Evolutionary conservation across 2,797 vertebrate species (phyloP).

Genomic region (Lepus townsendii): DNA sequence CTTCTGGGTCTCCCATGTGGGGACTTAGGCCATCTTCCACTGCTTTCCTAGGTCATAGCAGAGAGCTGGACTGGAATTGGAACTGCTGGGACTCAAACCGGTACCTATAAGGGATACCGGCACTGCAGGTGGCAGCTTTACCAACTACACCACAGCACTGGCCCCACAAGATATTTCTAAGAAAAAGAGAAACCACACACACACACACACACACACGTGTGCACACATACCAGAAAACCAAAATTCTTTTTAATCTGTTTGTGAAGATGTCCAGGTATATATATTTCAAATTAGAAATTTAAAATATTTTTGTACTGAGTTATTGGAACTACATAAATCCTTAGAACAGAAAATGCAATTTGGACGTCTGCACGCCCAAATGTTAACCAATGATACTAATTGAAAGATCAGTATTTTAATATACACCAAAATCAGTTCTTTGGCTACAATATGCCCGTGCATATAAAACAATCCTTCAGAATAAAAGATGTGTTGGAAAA

Average conservation of each 20-base stretch:
- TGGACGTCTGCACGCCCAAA: neutral
- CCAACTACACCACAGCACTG: too few relatives aligned
- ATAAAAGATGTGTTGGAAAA: neutral
- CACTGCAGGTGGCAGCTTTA: too few relatives aligned
- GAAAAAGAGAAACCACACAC: slow-evolving; percentile 54
- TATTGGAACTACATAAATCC: slow-evolving; percentile 8
- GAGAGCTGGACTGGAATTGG: too few relatives aligned
- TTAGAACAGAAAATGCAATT: slow-evolving; percentile 4
- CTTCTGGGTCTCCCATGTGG: too few relatives aligned
- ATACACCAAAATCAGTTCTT: neutral
- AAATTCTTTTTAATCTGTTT: slow-evolving; percentile 31
- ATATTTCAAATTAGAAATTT: neutral
- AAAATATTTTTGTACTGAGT: slow-evolving; percentile 31
- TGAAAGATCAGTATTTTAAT: neutral
- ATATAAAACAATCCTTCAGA: neutral
- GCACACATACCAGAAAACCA: neutral
- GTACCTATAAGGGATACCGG: too few relatives aligned
- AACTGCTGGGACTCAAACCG: too few relatives aligned
- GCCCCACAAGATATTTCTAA: neutral
- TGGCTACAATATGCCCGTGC: neutral
- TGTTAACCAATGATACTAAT: neutral
- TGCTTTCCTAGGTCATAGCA: too few relatives aligned
- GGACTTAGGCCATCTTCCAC: too few relatives aligned
- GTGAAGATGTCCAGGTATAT: neutral
- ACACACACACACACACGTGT: neutral